Evolutionary conservation across 2,888 invertebrate species (phyloP).

Genomic region (Eristalis pertinax): DNA sequence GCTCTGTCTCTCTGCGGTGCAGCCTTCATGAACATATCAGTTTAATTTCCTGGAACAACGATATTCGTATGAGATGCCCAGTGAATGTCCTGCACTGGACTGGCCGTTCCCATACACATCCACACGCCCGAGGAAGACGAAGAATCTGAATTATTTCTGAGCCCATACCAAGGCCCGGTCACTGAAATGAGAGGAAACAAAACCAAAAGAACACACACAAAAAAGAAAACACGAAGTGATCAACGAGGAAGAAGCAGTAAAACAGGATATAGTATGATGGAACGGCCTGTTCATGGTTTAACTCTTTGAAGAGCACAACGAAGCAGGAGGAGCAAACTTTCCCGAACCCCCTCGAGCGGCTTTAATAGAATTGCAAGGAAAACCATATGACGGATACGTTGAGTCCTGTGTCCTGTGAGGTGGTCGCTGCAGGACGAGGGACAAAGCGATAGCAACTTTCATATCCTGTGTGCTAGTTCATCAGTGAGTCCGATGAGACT

Average conservation of each 20-base stretch:
- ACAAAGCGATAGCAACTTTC: slow-evolving; percentile 48
- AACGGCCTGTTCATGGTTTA: slow-evolving; percentile 22
- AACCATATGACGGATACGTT: slow-evolving; percentile 5
- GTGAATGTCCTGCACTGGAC: slow-evolving; percentile 50
- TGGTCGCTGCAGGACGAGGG: slow-evolving; percentile 12
- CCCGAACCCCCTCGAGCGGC: not conserved
- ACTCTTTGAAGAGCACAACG: not conserved
- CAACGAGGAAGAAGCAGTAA: slow-evolving; percentile 6
- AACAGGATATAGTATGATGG: slow-evolving; percentile 35
- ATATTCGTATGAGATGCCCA: slow-evolving; percentile 46
- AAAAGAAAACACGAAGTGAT: not conserved
- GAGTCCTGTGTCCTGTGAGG: slow-evolving; percentile 19
- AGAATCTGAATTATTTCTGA: slow-evolving; percentile 42
- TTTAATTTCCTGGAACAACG: slow-evolving; percentile 66
- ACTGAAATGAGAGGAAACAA: not conserved
- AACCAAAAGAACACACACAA: not conserved
- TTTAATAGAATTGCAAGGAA: slow-evolving; percentile 1
- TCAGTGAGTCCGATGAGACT: slow-evolving; percentile 50
- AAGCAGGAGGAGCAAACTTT: not conserved
- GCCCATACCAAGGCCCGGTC: not conserved
- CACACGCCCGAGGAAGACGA: not conserved
- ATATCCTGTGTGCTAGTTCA: slow-evolving; percentile 47
- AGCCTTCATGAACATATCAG: slow-evolving; percentile 24
- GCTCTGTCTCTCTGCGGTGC: not conserved
- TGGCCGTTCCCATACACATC: slow-evolving; percentile 6